phyloP scores from a whole-genome alignment of 2,113 vertebrate genomes.

The Neolamprologus falcicula region DNA sequence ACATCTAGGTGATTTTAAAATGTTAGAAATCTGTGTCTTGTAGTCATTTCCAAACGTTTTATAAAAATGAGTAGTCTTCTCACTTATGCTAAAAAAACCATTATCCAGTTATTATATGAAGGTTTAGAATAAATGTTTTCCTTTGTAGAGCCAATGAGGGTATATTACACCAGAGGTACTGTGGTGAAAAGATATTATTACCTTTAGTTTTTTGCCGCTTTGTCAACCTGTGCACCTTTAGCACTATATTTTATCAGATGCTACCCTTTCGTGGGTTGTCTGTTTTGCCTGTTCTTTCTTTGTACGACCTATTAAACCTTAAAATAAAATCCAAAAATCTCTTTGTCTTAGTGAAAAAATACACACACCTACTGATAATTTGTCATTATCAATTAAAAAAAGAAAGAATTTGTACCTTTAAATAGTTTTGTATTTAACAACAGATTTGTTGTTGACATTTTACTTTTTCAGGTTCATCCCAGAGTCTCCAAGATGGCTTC shows the following conservation, averaged over 20 bases:
- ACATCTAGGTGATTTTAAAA: background rate
- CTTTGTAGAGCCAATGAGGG: background rate
- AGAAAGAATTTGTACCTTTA: background rate
- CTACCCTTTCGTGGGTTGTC: background rate
- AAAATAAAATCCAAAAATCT: background rate
- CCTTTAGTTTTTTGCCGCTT: background rate
- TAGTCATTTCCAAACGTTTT: background rate
- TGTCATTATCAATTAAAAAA: background rate
- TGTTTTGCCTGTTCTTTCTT: background rate
- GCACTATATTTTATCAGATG: background rate
- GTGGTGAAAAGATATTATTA: background rate
- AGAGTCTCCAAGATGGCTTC: slow-evolving; percentile 94
- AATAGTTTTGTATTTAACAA: background rate
- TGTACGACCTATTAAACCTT: background rate
- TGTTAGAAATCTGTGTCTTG: background rate
- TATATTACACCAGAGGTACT: background rate
- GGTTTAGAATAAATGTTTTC: background rate
- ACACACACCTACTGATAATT: background rate
- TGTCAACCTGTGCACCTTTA: background rate
- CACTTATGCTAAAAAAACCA: background rate
- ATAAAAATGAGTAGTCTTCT: background rate
- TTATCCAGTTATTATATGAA: background rate
- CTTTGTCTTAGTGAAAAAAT: background rate
- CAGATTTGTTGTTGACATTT: background rate
- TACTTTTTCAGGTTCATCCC: slow-evolving; percentile 79